phyloP scores from a whole-genome alignment of 2,797 vertebrate genomes.

The Alectoris magna region DNA sequence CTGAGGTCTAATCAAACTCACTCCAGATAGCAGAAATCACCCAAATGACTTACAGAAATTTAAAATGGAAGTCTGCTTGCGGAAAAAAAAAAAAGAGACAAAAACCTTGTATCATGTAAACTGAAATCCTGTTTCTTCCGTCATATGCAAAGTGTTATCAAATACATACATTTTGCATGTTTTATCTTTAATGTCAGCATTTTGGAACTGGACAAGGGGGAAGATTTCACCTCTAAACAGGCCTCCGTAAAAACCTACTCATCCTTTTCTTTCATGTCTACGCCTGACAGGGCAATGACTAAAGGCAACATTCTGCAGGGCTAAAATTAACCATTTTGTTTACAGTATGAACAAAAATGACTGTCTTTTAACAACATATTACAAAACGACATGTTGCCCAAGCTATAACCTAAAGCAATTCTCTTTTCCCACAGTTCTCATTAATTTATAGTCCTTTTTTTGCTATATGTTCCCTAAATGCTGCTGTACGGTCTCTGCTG shows the following conservation, averaged over 20 bases:
- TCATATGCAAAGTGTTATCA: background rate
- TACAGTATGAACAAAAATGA: background rate
- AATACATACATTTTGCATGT: background rate
- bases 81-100: background rate
- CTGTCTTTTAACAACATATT: background rate
- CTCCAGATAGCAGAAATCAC: background rate
- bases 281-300: background rate
- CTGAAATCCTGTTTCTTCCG: background rate
- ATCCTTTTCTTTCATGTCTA: background rate
- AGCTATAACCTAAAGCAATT: background rate
- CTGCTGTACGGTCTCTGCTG: background rate
- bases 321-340: background rate
- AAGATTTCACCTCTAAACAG: background rate
- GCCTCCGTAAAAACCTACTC: background rate
- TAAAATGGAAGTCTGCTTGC: background rate
- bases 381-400: background rate
- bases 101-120: background rate
- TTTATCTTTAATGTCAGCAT: background rate
- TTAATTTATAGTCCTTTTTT: background rate
- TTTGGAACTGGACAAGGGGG: background rate
- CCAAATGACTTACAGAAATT: background rate
- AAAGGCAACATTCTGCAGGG: fast-evolving
- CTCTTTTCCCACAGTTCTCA: background rate
- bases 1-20: background rate
- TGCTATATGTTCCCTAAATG: background rate